Percentiles rank a stretch among this genome's conserved stretches.
Conservation (phyloP, 2,797 vertebrate species). For the Heteromormyrus szaboi region DNA sequence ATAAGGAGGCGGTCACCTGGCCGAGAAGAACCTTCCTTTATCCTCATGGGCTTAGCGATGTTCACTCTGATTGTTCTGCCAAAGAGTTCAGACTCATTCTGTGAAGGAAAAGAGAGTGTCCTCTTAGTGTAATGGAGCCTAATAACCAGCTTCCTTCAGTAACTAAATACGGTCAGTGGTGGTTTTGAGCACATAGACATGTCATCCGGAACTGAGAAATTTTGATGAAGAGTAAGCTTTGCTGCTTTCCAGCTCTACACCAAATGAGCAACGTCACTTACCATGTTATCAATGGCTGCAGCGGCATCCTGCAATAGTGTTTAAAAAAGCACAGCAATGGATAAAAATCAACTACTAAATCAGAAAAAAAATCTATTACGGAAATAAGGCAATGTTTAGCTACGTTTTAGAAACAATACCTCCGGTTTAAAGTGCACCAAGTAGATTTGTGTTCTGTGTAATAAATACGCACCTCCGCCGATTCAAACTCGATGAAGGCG, state of each 20-base stretch:
- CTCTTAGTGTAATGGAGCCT: neutral
- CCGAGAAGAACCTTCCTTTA: conserved; percentile 93
- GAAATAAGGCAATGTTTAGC: neutral
- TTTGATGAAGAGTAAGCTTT: neutral
- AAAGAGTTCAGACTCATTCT: conserved; percentile 92
- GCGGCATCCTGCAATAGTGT: conserved; percentile 77
- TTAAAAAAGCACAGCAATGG: neutral
- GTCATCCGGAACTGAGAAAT: neutral
- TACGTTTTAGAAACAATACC: neutral
- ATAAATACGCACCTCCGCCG: conserved; percentile 76
- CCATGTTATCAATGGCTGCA: conserved; percentile 97
- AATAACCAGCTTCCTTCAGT: neutral
- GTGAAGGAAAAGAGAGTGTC: neutral
- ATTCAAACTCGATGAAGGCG: conserved; percentile 90
- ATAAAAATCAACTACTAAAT: neutral
- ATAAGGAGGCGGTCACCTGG: conserved; percentile 64
- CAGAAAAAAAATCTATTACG: neutral
- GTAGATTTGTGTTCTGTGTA: neutral
- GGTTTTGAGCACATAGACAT: neutral
- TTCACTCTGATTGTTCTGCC: conserved; percentile 93
- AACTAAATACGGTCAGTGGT: neutral
- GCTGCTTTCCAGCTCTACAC: neutral
- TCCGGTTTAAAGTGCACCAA: neutral
- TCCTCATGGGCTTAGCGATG: conserved; percentile 93
- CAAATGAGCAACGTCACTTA: conserved; percentile 42